These are phyloP conservation scores for Rhinoraja longicauda DNA, from an alignment of 2,797 vertebrate genomes.

Conservation along the genomic window DNA sequence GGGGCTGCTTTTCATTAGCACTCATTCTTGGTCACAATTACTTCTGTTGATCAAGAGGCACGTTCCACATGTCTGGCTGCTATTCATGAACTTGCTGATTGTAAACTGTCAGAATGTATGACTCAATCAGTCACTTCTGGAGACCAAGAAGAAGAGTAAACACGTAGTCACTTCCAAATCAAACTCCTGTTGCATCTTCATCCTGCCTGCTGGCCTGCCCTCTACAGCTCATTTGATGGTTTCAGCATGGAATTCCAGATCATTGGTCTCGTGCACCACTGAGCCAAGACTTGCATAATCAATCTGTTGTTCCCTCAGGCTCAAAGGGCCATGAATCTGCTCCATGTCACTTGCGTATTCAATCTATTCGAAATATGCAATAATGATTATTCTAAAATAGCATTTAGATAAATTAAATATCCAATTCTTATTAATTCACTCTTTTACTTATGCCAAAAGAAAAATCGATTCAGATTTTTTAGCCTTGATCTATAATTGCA, in stretches of 20 bases:
- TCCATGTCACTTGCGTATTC: not conserved
- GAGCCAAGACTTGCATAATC: too few species aligned
- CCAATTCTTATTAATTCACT: not conserved
- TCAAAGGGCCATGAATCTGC: not conserved
- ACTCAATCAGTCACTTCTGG: not conserved
- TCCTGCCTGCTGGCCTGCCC: not conserved
- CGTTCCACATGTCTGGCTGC: not conserved
- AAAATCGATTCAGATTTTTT: not conserved
- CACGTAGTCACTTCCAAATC: not conserved
- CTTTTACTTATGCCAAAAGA: not conserved
- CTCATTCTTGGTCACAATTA: not conserved
- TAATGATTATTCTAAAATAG: not conserved
- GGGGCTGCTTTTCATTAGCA: not conserved
- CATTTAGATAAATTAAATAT: not conserved
- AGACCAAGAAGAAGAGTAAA: not conserved
- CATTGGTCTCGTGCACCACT: not conserved
- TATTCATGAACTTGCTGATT: not conserved
- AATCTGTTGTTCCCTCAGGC: not conserved
- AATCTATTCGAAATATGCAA: not conserved
- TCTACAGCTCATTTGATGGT: not conserved
- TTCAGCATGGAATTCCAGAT: constrained; percentile 3
- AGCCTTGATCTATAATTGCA: not conserved
- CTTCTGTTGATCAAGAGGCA: not conserved
- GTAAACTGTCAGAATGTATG: not conserved
- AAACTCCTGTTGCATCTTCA: not conserved